These are phyloP conservation scores for Amphibalanus amphitrite DNA, from an alignment of 1,140 invertebrate species.

Conservation along the genomic window DNA sequence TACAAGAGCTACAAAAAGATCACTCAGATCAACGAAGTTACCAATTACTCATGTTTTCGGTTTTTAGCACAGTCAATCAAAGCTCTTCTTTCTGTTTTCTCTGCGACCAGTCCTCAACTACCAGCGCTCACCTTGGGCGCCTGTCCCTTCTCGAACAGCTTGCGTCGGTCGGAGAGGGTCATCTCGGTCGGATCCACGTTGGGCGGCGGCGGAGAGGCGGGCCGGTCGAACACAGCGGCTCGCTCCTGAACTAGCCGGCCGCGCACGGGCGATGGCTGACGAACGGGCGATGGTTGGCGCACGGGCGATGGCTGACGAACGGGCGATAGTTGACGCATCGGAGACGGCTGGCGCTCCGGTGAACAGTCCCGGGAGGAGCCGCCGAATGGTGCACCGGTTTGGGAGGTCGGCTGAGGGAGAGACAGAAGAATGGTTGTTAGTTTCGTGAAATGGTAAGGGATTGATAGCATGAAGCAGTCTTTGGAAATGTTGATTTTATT, in stretches of 20 bases:
- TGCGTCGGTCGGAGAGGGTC: not conserved
- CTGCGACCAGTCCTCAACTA: too few species aligned
- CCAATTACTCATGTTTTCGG: too few species aligned
- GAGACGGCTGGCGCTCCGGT: not conserved
- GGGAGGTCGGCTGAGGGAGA: too few species aligned
- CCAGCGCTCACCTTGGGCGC: not conserved
- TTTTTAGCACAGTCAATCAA: too few species aligned
- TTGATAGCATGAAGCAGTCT: too few species aligned
- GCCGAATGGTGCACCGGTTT: too few species aligned
- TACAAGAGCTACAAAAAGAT: too few species aligned
- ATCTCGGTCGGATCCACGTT: not conserved
- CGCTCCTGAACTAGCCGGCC: slow-evolving; percentile 1
- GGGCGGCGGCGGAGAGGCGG: not conserved
- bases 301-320: not conserved
- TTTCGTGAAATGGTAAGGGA: too few species aligned
- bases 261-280: not conserved
- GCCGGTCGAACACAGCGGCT: not conserved
- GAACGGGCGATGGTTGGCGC: not conserved
- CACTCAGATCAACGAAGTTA: too few species aligned
- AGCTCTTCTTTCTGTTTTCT: too few species aligned
- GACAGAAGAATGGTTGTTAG: too few species aligned
- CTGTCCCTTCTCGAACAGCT: not conserved
- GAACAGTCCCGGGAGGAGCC: not conserved
- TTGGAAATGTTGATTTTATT: too few species aligned
- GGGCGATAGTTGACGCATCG: not conserved